Evolutionary conservation across 2,113 vertebrate genomes (phyloP), one percentile per base, ranked within the genome.

Genomic region (Planiliza haematocheilus): DNA sequence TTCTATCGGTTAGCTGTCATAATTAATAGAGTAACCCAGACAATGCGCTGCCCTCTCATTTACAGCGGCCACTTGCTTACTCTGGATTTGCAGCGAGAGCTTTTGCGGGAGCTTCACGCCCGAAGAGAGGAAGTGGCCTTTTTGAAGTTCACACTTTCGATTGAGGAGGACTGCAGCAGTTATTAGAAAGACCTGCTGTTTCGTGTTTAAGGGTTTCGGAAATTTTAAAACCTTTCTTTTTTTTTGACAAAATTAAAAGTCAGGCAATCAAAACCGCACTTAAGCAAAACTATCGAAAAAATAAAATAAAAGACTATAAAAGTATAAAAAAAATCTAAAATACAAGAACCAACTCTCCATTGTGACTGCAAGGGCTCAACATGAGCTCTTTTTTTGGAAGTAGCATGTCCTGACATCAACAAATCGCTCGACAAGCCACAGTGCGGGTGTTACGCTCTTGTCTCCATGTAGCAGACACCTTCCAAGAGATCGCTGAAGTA

Each of bases 21-120:
- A 39, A 84, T 83, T 78, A 79, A 79, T 78, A 71, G 69, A 82
- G 71, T 65, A 75, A 71, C 76, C 41, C 75, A 64, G 42, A 68
- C 70, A 81, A 72, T 45, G 55, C 53, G 3, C 24, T 53, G 62
- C 58, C 69, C 77, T 78, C 52, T 58, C 59, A 66, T 82, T 81
- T 73, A 70, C 36, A 67, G 46, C 36, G 60, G 70, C 69, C 53
- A 67, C 45, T 80, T 71, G 20, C 77, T 58, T 55, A 60, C 37
- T 73, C 77, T 51, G 65, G 42, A 60, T 63, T 48, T 42, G 24
- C 57, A 50, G 39, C 36, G 42, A 53, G 34, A 63, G 61, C 17
- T 67, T 83, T 66, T 36, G 41, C 24, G 63, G n/a, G 17, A 55
- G 65, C 42, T 59, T 59, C 45, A 51, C 16, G 41, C 36, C 21